Evolutionary conservation across 2,113 vertebrate species (phyloP), one percentile per base, ranked within the genome.

Genomic region (Ictidomys tridecemlineatus): DNA sequence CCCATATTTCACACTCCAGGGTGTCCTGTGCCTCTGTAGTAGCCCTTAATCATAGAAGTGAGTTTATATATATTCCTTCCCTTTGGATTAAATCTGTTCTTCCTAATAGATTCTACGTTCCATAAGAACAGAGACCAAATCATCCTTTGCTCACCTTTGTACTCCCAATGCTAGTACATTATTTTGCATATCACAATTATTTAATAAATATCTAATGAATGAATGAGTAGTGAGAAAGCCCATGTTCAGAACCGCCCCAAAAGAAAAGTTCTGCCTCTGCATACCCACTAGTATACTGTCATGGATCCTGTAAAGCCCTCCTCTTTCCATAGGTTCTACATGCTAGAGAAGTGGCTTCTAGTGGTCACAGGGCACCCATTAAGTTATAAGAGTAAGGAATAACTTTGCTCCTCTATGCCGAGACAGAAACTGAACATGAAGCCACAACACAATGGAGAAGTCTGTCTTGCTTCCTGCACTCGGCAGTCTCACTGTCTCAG

Each of bases 401-500:
- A 74, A 26, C 61, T 93, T 48, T 32, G 45, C 24, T 45, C 16
- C 34, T 39, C 10, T 39, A 48, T 69, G 34, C 93, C 26, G 32
- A 79, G 86, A 58, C 2, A 82, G 89, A 91, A 95, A 63, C 18
- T 63, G 74, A 86, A 67, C 69, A 9, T 3, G 48, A 89, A 18
- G 56, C 48, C 6, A 7, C 18, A 28, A 10, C 28, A 9, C 24
- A 24, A 1, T 32, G 65, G 89, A 93, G 85, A 85, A 78, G 92
- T 91, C 96, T 28, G 82, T n/a, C 85, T 74, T 1, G 4, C 63
- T 93, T 93, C 94, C 94, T 86, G 78, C 45, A 67, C 76, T 58
- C 18, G 8, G 42, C 70, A 13, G 28, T 53, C 93, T 85, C 58
- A 2, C 0, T 26, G 16, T 56, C 91, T 85, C 53, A 1, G 0